Evolutionary conservation across 2,888 invertebrate species (phyloP).

Genomic region (Rugalucina vietnamica): DNA sequence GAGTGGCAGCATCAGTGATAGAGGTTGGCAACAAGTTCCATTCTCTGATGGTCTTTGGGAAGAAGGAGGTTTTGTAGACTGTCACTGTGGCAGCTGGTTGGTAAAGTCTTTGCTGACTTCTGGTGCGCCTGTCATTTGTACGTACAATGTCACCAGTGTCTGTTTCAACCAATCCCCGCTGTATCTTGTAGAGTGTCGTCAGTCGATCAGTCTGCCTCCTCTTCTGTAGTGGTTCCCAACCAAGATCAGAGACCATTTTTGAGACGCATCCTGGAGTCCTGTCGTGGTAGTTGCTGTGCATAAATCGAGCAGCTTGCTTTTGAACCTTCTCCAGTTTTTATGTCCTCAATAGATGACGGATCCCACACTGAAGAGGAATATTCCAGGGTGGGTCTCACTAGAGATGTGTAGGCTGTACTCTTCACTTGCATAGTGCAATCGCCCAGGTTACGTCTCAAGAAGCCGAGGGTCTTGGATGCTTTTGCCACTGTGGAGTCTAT

Average conservation of each 20-base stretch:
- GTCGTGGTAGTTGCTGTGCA: constrained; percentile 11
- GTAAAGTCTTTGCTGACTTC: neutral
- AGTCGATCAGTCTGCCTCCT: neutral
- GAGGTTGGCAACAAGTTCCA: neutral
- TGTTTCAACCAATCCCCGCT: neutral
- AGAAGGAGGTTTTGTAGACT: neutral
- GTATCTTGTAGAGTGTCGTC: constrained; percentile 6
- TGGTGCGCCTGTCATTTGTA: neutral
- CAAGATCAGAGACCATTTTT: neutral
- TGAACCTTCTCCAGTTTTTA: constrained; percentile 17
- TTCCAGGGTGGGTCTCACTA: neutral
- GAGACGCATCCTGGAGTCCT: constrained; percentile 15
- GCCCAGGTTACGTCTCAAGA: neutral
- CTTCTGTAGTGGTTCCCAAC: constrained; percentile 13
- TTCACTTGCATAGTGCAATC: neutral
- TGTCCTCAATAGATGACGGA: neutral
- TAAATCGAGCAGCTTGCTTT: constrained; percentile 9
- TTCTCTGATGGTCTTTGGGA: neutral
- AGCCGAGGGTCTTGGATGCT: neutral
- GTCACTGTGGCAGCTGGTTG: neutral
- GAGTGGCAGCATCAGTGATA: too few relatives aligned
- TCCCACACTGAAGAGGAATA: neutral
- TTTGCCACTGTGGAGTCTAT: neutral
- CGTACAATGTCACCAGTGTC: neutral
- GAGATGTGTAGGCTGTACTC: neutral